Evolutionary conservation across 2,113 vertebrate genomes (phyloP), one percentile per base, ranked within the genome.

Genomic region (Apteryx owenii): DNA sequence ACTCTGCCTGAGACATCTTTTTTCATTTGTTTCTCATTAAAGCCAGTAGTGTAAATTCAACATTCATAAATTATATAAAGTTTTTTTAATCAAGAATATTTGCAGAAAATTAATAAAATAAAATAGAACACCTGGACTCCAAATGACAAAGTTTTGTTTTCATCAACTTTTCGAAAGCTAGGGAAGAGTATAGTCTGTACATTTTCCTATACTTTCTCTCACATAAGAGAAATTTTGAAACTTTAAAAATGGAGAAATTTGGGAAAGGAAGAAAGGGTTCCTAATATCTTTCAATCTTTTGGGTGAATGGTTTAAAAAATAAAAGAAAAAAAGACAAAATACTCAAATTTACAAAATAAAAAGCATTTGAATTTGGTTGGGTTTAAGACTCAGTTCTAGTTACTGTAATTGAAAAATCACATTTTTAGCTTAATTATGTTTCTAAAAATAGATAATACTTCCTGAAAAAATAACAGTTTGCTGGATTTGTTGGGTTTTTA

Each of bases 1-100:
- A 66, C 6, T 81, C 31, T 73, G 91, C 54, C 18, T 84, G 31
- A 60, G 51, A n/a, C 72, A 87, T 42, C 2, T 87, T 72, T 92
- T 84, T 25, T 69, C 73, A 81, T 94, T 94, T 96, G 87, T 85
- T 93, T 95, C 42, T 91, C 48, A 85, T 95, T 96, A 96, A 82
- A 96, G 1, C 7, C 36, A 80, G 73, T 42, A 89, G 12, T 68
- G 28, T 69, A 89, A 93, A 89, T 82, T 76, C 48, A 89, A 54
- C 1, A 4, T 54, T 89, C 2, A 0, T 62, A 93, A 89, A 71
- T 95, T 20, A 33, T 42, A 62, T 19, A 33, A 62, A 68, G 11
- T 23, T 53, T 8, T 28, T 71, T 84, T 84, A 71, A 68, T 60
- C 46, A 85, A 56, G 8, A 79, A 54, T 9, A 1, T 60, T 89